phyloP scores from a whole-genome alignment of 2,113 vertebrate genomes.

The Vulpes lagopus region DNA sequence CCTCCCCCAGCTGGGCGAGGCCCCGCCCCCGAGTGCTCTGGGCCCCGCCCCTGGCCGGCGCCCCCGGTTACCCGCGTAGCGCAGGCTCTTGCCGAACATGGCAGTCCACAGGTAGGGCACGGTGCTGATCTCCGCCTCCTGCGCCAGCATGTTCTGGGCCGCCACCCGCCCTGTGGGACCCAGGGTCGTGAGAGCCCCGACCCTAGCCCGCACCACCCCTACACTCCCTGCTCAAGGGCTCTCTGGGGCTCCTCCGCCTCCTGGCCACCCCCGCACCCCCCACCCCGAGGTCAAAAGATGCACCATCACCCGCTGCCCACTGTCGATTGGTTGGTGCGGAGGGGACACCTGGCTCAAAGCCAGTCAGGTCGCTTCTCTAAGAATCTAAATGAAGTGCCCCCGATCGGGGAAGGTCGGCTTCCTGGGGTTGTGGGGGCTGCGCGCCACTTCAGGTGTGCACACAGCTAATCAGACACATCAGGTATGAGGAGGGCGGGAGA shows the following conservation, averaged over 20 bases:
- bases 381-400: not conserved
- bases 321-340: not conserved
- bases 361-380: not conserved
- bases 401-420: not conserved
- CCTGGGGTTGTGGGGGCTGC: not conserved
- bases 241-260: not conserved
- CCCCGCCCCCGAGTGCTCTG: not conserved
- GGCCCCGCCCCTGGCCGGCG: not conserved
- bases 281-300: not conserved
- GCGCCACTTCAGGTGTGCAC: not conserved
- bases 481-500: not conserved
- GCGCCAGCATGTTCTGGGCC: constrained; percentile 96
- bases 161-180: constrained; percentile 91
- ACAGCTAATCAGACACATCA: not conserved
- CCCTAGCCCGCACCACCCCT: not conserved
- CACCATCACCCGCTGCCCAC: not conserved
- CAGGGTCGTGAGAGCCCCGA: not conserved
- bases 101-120: constrained; percentile 98
- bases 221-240: not conserved
- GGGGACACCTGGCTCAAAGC: not conserved
- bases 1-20: not conserved
- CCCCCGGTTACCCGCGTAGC: constrained; percentile 91
- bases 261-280: not conserved
- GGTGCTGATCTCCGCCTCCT: constrained; percentile 93
- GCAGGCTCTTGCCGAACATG: constrained; percentile 98